These are phyloP conservation scores for Probaryconus sp. DNA, from an alignment of 1,140 invertebrate genomes.

Conservation along the genomic window DNA sequence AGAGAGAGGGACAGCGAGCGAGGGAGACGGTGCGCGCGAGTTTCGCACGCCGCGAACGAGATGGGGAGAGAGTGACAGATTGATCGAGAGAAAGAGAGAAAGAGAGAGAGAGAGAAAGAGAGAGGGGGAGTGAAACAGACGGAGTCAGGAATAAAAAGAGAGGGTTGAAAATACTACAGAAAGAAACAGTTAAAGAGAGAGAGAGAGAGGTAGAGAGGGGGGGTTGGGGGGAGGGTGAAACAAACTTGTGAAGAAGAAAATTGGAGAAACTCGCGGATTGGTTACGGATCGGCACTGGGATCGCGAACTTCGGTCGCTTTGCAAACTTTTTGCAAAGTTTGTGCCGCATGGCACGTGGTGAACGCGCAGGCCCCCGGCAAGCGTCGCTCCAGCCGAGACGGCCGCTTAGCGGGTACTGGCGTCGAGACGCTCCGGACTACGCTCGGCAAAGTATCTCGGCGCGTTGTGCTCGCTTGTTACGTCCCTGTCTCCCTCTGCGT, in stretches of 20 bases:
- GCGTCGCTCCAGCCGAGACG: slow-evolving; percentile 72
- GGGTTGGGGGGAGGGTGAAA: slow-evolving; percentile 25
- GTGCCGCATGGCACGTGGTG: slow-evolving; percentile 55
- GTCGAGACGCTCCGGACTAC: slow-evolving; percentile 67
- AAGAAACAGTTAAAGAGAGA: slow-evolving; percentile 6
- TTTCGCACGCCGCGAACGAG: slow-evolving; percentile 42
- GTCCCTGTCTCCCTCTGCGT: slow-evolving; percentile 54
- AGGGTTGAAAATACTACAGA: slow-evolving; percentile 12
- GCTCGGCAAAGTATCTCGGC: slow-evolving; percentile 59
- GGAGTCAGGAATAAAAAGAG: slow-evolving; percentile 26
- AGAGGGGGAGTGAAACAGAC: slow-evolving; percentile 41
- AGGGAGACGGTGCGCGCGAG: slow-evolving; percentile 56
- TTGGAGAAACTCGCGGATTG: not conserved
- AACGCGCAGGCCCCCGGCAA: slow-evolving; percentile 56
- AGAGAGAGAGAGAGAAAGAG: slow-evolving; percentile 21
- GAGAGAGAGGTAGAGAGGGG: slow-evolving; percentile 19
- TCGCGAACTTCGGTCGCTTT: too few species aligned
- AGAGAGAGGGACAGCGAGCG: slow-evolving; percentile 40
- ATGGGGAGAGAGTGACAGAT: slow-evolving; percentile 58
- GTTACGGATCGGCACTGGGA: too few species aligned
- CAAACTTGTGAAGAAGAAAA: not conserved
- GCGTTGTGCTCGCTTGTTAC: slow-evolving; percentile 43
- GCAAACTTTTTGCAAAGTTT: slow-evolving; percentile 63
- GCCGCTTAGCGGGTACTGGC: slow-evolving; percentile 77
- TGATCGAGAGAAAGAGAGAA: slow-evolving; percentile 35